A percentile compares a stretch with the other conserved stretches of the same genome.
Conservation (phyloP, 92 coral and sea anemone genomes). For the Galaxea fascicularis region DNA sequence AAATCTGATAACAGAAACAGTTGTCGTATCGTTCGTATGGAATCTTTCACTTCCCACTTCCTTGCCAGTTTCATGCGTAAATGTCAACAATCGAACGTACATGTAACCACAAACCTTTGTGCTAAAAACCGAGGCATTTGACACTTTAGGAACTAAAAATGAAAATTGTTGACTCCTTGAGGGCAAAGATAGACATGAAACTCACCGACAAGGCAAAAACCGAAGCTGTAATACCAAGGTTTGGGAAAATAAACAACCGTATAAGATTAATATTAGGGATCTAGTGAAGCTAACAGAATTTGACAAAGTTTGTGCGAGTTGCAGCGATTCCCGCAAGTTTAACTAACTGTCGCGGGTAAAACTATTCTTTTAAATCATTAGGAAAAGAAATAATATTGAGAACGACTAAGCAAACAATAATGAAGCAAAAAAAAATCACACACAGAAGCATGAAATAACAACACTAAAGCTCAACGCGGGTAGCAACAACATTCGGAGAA, state of each 20-base stretch:
- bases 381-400: not conserved
- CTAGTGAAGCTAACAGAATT: not conserved
- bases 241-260: slow-evolving; percentile 27
- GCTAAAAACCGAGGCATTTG: not conserved
- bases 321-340: not conserved
- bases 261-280: slow-evolving; percentile 14
- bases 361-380: not conserved
- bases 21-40: no score
- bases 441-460: not conserved
- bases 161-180: not conserved
- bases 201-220: not conserved
- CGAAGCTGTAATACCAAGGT: slow-evolving; percentile 6
- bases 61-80: not conserved
- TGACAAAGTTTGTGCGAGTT: not conserved
- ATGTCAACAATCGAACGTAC: slow-evolving; percentile 7
- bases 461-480: no score
- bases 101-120: not conserved
- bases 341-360: not conserved
- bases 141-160: not conserved
- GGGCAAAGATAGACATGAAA: not conserved
- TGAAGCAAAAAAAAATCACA: not conserved
- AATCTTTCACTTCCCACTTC: not conserved
- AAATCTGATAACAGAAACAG: not conserved
- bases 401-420: not conserved
- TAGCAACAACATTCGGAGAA: not conserved